phyloP scores from a whole-genome alignment of 2,888 invertebrate species.

The Lamproptera curius region DNA sequence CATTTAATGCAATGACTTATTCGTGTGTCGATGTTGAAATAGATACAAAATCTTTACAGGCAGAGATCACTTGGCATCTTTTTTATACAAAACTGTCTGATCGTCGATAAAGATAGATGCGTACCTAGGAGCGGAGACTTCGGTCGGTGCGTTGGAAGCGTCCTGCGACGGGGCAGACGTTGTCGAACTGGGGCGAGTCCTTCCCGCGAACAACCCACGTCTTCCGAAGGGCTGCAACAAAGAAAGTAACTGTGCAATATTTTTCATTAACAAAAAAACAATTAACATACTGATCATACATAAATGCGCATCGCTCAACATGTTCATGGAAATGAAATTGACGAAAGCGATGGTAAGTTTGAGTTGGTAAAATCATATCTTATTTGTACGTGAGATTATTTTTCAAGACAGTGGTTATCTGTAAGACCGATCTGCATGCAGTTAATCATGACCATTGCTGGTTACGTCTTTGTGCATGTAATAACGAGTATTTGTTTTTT shows the following conservation, averaged over 20 bases:
- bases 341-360: no score
- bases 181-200: slow-evolving; percentile 55
- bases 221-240: slow-evolving; percentile 62
- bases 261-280: no score
- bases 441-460: slow-evolving; percentile 4
- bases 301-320: background rate
- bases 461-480: background rate
- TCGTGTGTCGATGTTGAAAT: no score
- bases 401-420: slow-evolving; percentile 9
- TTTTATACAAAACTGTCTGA: no score
- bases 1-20: no score
- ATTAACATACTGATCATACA: background rate
- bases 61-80: no score
- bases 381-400: no score
- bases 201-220: slow-evolving; percentile 60
- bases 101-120: no score
- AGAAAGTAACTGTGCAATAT: no score
- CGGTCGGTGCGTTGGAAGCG: slow-evolving; percentile 46
- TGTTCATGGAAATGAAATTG: background rate
- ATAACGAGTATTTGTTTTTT: no score
- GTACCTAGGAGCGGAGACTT: slow-evolving; percentile 56
- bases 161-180: slow-evolving; percentile 49
- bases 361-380: no score
- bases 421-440: background rate
- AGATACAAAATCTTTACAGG: no score